phyloP scores from a whole-genome alignment of 2,113 vertebrate genomes.

The Sylvia atricapilla region DNA sequence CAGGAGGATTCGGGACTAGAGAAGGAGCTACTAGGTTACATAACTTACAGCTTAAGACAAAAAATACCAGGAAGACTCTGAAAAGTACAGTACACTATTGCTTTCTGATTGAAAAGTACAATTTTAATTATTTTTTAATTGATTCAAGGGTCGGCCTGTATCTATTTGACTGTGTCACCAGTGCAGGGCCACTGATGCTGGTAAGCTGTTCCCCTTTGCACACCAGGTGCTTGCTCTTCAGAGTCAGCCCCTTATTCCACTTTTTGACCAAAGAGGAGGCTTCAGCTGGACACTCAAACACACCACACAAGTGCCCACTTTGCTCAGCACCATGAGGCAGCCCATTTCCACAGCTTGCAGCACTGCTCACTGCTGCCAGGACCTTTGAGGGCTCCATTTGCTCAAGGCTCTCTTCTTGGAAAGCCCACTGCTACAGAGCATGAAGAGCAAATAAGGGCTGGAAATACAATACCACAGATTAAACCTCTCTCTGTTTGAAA shows the following conservation, averaged over 20 bases:
- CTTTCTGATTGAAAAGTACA: not conserved
- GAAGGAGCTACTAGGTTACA: not conserved
- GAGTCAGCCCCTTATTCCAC: not conserved
- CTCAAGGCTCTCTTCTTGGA: not conserved
- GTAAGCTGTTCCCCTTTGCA: not conserved
- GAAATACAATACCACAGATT: not conserved
- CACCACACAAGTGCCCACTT: not conserved
- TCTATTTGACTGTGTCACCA: fast-evolving
- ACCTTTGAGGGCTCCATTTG: not conserved
- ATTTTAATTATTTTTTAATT: not conserved
- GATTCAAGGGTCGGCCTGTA: not conserved
- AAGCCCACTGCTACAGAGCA: not conserved
- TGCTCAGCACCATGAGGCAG: not conserved
- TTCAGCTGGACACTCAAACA: not conserved
- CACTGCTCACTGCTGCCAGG: not conserved
- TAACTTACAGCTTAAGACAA: not conserved
- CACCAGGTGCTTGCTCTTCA: not conserved
- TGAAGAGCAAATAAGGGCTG: not conserved
- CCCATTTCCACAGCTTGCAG: not conserved
- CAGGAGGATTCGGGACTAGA: not conserved
- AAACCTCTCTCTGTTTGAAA: constrained; percentile 15
- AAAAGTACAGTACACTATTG: not conserved
- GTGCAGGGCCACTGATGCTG: fast-evolving
- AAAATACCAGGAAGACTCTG: not conserved
- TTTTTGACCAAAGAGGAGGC: not conserved